Base-by-base conservation (phyloP, 2,113 vertebrate species). In the Petroica traversi region DNA sequence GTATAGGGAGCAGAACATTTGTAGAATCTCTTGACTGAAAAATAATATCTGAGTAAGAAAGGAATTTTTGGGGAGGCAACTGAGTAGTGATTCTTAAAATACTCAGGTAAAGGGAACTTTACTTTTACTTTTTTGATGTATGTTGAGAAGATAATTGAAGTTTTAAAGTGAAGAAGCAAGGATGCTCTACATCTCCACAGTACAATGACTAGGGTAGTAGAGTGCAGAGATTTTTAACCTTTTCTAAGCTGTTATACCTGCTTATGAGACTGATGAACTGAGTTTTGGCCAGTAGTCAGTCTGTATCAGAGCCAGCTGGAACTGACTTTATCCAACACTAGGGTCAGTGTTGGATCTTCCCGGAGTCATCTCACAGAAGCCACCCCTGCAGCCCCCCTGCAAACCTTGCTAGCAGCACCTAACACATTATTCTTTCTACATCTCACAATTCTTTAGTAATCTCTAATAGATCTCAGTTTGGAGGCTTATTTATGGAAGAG, bases 351-450 rank as follows among this genome's bases (percentile, higher is more conserved):
- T 16, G 18, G 22, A 49, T 25, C 23, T 15, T 86, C 43, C 15
- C 45, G 16, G 10, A 82, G 22, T 20, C 9, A 3, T 48, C 20
- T 57, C 64, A 62, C 28, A 74, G 69, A 54, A 61, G 4, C 9
- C 20, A 34, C 6, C 4, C 11, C 22, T 55, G n/a, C 19, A 46
- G 12, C 3, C 2, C 7, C 6, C 1, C 25, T 52, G 18, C 14
- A 81, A 71, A n/a, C 24, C 25, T 71, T 71, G 11, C 17, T 31
- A 57, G 8, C 22, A 66, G 28, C 15, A 41, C 8, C 1, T 25
- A 40, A 54, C 18, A 20, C 11, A 16, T 5, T 14, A 15, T 12
- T 77, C 25, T 87, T 87, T 54, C 26, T 74, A 26, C 9, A 6
- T 18, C 41, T 71, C 29, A 36, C 18, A 34, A 3, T 38, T 77